Evolutionary conservation across 2,888 invertebrate species (phyloP), one percentile per base, ranked within the genome.

Genomic region (Chymomyza procnemis): DNA sequence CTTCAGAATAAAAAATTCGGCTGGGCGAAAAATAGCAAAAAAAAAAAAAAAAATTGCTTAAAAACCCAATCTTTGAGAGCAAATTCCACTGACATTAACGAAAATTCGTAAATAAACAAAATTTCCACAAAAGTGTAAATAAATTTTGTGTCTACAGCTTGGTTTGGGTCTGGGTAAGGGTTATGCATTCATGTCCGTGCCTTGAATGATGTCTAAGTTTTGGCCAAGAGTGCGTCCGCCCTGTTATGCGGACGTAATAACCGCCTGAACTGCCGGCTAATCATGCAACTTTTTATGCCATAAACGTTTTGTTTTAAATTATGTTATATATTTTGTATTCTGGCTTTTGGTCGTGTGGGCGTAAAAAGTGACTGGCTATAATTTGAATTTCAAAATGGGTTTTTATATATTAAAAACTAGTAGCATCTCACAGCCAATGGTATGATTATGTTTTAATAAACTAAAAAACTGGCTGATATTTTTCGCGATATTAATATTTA

Each of bases 101-200:
- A 79, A 83, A 81, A 80, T 75, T 77, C 81, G 71, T 79, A 79
- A 79, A 79, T 76, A 82, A 88, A 88, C 82, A 88, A 73, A 83
- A 85, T 79, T 85, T 80, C 76, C 78, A 67, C 73, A 78, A 74
- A 76, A 75, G 84, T 73, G 86, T 78, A 83, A 83, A 83, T 85
- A 83, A 67, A 81, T 73, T 73, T 61, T 72, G 70, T 59, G 67
- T 69, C 74, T 68, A 60, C 62, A 70, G 69, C 67, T 58, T 19
- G n/a, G 22, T 48, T 47, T 2, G 19, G n/a, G 22, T 9, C n/a
- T 63, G 58, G 34, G 50, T 50, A 50, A 50, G 63, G 68, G 66
- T 47, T 66, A 67, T 58, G 54, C 61, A 67, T 58, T 57, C 61
- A 59, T 61, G 68, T 64, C 58, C 64, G 67, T 60, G 61, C 61